A percentile compares a stretch with the other conserved stretches of the same genome.
Evolutionary conservation across 2,797 vertebrate genomes (phyloP).

Genomic region (Lepus townsendii): DNA sequence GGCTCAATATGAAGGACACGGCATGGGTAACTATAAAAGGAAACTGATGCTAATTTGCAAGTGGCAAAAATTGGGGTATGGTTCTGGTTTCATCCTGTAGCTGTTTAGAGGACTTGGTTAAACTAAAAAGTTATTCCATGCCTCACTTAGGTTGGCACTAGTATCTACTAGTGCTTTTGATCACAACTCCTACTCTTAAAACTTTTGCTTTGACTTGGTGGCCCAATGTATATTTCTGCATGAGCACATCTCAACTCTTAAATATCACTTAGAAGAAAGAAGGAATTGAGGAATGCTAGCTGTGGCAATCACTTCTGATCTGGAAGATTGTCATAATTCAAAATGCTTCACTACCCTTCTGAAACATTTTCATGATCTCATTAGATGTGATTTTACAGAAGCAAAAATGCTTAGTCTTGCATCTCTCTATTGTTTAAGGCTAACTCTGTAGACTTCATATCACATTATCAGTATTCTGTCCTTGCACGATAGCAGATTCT

Average conservation of each 20-base stretch:
- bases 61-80: not conserved
- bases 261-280: conserved; percentile 9
- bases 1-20: conserved; percentile 59
- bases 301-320: conserved; percentile 16
- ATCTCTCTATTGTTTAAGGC: conserved; percentile 45
- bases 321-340: conserved; percentile 54
- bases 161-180: not conserved
- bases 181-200: conserved; percentile 3
- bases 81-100: conserved; percentile 1
- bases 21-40: not conserved
- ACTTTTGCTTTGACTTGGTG: not conserved
- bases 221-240: not conserved
- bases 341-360: conserved; percentile 52
- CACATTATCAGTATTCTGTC: conserved; percentile 30
- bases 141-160: not conserved
- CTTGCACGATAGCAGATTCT: conserved; percentile 59
- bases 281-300: not conserved
- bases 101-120: not conserved
- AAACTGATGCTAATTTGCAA: conserved; percentile 43
- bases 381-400: conserved; percentile 55
- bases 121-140: not conserved
- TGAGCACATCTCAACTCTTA: conserved; percentile 2
- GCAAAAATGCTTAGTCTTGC: conserved; percentile 56
- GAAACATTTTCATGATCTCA: conserved; percentile 56
- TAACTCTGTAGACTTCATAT: conserved; percentile 33